phyloP scores from a whole-genome alignment of 2,797 vertebrate species.

The Darevskia mixta region DNA sequence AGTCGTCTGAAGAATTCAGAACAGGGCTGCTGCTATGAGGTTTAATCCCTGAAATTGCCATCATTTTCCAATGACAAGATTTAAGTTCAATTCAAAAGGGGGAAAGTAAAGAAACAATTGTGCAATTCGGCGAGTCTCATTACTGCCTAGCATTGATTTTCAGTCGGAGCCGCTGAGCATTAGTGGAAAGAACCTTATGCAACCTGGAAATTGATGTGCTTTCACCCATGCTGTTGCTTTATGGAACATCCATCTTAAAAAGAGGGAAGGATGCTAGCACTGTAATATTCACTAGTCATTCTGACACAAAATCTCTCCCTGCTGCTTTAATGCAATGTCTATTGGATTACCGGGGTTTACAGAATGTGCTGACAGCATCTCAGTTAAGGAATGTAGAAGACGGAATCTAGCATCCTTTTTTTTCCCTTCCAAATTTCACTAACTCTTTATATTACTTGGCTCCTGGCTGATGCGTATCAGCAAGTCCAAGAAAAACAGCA shows the following conservation, averaged over 20 bases:
- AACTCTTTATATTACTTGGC: neutral
- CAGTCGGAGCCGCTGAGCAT: neutral
- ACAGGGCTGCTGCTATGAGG: neutral
- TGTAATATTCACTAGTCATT: neutral
- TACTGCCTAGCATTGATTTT: slow-evolving; percentile 26
- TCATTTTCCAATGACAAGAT: neutral
- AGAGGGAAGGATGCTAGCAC: neutral
- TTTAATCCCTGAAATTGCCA: slow-evolving; percentile 2
- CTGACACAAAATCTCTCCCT: slow-evolving; percentile 11
- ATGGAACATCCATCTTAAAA: slow-evolving; percentile 8
- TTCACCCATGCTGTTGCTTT: slow-evolving; percentile 3
- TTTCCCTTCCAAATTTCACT: neutral
- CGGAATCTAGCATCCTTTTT: neutral
- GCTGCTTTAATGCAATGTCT: slow-evolving; percentile 13
- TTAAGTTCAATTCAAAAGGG: neutral
- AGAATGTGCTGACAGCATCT: neutral
- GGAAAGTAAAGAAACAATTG: neutral
- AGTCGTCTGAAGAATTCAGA: neutral
- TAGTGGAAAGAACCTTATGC: slow-evolving; percentile 9
- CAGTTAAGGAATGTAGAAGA: slow-evolving; percentile 21
- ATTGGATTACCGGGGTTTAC: slow-evolving; percentile 14
- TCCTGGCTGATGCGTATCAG: neutral
- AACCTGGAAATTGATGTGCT: slow-evolving; percentile 17
- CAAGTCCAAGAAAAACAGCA: neutral
- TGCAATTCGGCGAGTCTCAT: neutral